Conservation (phyloP, 2,797 vertebrate species). For the Rhinella marina region DNA sequence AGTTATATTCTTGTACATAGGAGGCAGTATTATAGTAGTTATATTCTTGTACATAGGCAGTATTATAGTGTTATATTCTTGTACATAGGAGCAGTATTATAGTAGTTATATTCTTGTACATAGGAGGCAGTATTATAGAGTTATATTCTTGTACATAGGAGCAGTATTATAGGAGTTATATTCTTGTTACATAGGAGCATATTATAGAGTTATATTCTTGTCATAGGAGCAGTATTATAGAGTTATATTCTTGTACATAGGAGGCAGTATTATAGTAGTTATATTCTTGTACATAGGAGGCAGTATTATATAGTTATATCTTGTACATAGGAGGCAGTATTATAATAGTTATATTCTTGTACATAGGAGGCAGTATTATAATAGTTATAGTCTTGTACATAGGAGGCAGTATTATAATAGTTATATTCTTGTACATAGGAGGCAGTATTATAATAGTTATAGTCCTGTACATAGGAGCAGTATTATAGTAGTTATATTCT, state of each 20-base stretch:
- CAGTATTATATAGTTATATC: constrained; percentile 3
- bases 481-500: neutral
- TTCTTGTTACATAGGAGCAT: neutral
- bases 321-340: neutral
- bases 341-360: neutral
- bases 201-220: constrained; percentile 3
- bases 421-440: neutral
- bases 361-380: neutral
- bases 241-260: neutral
- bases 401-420: neutral
- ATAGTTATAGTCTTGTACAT: neutral
- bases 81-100: neutral
- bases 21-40: neutral
- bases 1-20: neutral
- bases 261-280: neutral
- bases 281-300: neutral
- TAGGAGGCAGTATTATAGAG: neutral
- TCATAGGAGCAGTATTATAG: neutral
- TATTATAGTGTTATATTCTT: neutral
- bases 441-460: neutral
- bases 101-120: neutral
- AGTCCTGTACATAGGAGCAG: no score
- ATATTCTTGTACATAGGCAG: neutral
- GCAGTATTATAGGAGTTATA: constrained; percentile 6
- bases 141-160: neutral